A percentile compares a stretch with the other conserved stretches of the same genome.
Conservation (phyloP, 2,888 invertebrate species). For the Conomelus anceps region DNA sequence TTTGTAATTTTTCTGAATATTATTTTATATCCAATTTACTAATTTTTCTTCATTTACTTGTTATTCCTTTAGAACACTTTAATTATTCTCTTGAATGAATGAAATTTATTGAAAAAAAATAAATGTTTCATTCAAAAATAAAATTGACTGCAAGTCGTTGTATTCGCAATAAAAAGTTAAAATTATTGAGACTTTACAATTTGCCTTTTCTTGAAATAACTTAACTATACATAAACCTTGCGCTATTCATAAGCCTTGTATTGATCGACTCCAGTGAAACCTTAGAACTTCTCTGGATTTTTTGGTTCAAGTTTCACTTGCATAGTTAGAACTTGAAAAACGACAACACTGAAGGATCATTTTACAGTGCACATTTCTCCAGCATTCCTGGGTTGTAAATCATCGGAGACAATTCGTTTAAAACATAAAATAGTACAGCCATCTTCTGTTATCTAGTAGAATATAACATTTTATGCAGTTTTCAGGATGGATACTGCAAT, state of each 20-base stretch:
- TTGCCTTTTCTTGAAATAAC: background rate
- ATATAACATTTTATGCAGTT: too few relatives aligned
- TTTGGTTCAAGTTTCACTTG: background rate
- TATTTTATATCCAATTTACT: too few relatives aligned
- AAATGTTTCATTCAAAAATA: too few relatives aligned
- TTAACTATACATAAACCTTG: background rate
- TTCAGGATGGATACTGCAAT: too few relatives aligned
- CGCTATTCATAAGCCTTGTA: background rate
- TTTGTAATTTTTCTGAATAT: too few relatives aligned
- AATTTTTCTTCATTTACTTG: too few relatives aligned
- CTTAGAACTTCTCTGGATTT: background rate
- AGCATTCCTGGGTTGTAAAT: background rate
- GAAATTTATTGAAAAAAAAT: too few relatives aligned
- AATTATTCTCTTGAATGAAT: too few relatives aligned
- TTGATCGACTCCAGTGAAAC: background rate
- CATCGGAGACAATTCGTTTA: background rate
- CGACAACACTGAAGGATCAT: too few relatives aligned
- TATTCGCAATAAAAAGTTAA: background rate
- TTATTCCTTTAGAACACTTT: too few relatives aligned
- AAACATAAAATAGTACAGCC: background rate
- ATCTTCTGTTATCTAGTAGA: background rate
- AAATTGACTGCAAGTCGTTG: too few relatives aligned
- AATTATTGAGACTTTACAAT: background rate
- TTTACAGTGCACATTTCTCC: background rate
- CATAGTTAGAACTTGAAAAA: background rate